phyloP scores from a whole-genome alignment of 2,113 vertebrate species.

The Chaenogobius annularis region DNA sequence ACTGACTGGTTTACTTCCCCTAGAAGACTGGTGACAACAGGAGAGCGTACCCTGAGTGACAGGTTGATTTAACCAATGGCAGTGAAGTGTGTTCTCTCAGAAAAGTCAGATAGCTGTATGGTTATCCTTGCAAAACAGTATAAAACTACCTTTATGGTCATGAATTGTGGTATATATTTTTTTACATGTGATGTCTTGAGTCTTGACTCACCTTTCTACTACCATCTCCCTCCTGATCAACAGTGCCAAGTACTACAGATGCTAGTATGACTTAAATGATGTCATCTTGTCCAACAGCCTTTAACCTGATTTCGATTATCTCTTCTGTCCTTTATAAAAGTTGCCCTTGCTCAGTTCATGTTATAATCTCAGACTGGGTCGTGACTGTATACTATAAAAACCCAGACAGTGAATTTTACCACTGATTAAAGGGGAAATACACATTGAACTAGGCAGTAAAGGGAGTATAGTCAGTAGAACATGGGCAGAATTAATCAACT shows the following conservation, averaged over 20 bases:
- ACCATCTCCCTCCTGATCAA: not conserved
- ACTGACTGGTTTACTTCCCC: no score
- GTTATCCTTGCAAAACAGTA: no score
- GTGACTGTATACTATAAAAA: slow-evolving; percentile 53
- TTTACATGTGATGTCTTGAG: no score
- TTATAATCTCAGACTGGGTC: slow-evolving; percentile 36
- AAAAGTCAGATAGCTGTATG: no score
- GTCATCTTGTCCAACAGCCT: not conserved
- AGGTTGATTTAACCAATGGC: no score
- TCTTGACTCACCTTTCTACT: not conserved
- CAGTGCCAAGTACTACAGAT: not conserved
- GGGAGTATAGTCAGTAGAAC: slow-evolving; percentile 20
- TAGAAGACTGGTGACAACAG: no score
- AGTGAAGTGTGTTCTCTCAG: no score
- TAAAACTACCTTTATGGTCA: no score
- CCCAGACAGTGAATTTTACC: slow-evolving; percentile 43
- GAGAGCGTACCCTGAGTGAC: no score
- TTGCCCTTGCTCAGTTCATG: slow-evolving; percentile 32
- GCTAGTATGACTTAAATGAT: not conserved
- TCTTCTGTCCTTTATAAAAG: slow-evolving; percentile 16
- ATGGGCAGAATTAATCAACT: not conserved
- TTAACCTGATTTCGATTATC: not conserved
- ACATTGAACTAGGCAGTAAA: slow-evolving; percentile 50
- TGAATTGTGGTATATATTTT: no score
- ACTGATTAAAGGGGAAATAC: slow-evolving; percentile 38